Base-by-base conservation (phyloP, 2,888 invertebrate genomes). In the Ophion ventricosus region DNA sequence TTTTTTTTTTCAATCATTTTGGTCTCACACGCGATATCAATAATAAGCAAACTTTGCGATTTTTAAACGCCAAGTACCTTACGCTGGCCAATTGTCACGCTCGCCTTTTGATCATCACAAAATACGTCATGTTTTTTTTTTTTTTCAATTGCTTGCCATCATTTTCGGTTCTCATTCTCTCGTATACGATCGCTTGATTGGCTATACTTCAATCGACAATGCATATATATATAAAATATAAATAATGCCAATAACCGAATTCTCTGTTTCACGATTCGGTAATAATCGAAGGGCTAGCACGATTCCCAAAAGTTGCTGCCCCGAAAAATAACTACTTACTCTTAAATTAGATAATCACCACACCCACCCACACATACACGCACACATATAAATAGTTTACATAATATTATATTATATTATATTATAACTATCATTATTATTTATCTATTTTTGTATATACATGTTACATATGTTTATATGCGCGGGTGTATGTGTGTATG, bases 141-240 rank as follows among this genome's bases (percentile, higher is more conserved):
- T 70, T 81, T 57, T 72, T 74, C 49, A 17, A 49, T 67, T 26
- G 80, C 69, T 64, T 73, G 79, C 69, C 7, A 35, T 4, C 17
- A 67, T 67, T 85, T 78, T 63, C 29, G 20, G 70, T 23, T 79
- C 40, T 66, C 59, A 57, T 67, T 80, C 23, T 59, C 75, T 69
- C 79, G 74, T 72, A 4, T 17, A 76, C 74, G 69, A 59, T 67
- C 76, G 81, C 56, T 75, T 29, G 70, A 83, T 80, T 64, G 43
- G 69, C 70, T 75, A 79, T 10, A 11, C n/a, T 54, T 73, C 57
- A 61, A 23, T 73, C 23, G 73, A 25, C 4, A 49, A 11, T 17
- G 49, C 49, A 49, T 17, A 49, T 17, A 49, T 17, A 11, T 49
- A 49, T 17, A 17, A 49, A 49, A 49, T 49, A 73, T 79, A 56